Base-by-base conservation (phyloP, 2,888 invertebrate genomes). In the Drymonia ruficornis region DNA sequence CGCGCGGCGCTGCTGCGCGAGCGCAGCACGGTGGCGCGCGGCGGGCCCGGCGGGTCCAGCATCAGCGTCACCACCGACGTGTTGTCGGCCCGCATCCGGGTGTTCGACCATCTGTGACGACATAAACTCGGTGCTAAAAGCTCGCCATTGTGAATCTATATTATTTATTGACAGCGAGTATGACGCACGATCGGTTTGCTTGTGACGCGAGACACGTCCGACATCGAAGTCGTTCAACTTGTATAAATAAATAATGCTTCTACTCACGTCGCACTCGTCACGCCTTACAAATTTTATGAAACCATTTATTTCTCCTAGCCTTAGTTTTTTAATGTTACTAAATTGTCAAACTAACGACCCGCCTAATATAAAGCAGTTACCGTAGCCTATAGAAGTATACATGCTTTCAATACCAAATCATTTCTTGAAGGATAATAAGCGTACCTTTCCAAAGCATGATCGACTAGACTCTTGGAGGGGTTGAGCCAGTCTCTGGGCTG, bases 1-100 rank as follows among this genome's bases (percentile, higher is more conserved):
- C 72, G 69, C n/a, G 65, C 45, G 65, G 83, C 43, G 76, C 72
- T 62, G 42, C 81, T 77, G 50, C 90, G 80, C 3, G 89, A 87
- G 50, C 90, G 88, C 62, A 94, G 83, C 55, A 95, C 95, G 70
- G 95, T 95, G 50, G 94, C 95, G 48, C 95, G 93, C 13, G 96
- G 96, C 8, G 96, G 97, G 0, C 97, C 97, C 0, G 97, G 96
- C 45, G 98, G 98, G 88, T 98, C 98, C 60, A 98, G 91, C 95
- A 99, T 96, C 18, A 99, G 93, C 0, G 97, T 93, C 18, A 99
- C 97, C 46, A 98, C 98, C 13, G 98, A 98, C 0, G 99, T 98
- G 84, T 99, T 99, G 86, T 99, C 99, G 0, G 99, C 99, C 40
- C 99, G 94, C 94, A 98, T 95, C 78, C 96, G 94, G 7, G 97